Evolutionary conservation across 2,888 invertebrate species (phyloP), one percentile per base, ranked within the genome.

Genomic region (Phrixothrix hirtus): DNA sequence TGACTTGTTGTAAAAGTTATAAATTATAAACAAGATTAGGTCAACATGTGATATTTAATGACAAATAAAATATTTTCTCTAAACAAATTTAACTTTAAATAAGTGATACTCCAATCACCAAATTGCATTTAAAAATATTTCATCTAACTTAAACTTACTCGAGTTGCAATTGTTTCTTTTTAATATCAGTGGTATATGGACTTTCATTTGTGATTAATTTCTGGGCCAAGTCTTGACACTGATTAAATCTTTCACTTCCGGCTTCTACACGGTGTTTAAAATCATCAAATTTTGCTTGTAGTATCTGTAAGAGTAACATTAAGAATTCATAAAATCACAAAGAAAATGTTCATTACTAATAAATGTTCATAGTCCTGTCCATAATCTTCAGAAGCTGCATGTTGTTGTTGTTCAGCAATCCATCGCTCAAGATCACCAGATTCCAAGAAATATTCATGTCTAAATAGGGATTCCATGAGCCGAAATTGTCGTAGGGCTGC

Each of bases 311-410:
- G n/a, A n/a, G n/a, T n/a, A n/a, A n/a, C n/a, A n/a, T n/a, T n/a
- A n/a, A n/a, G n/a, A n/a, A n/a, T n/a, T n/a, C n/a, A n/a, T n/a
- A n/a, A n/a, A n/a, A n/a, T n/a, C n/a, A n/a, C n/a, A n/a, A 38
- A 15, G 14, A 11, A 14, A 25, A 42, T 21, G 13, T 21, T 29
- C 61, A 70, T 70, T 64, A 91, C 86, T 77, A 91, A 72, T 39
- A 95, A 75, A 77, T 95, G 95, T 66, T 95, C 94, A 67, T 89
- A 95, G 74, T 97, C 96, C 72, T 92, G 92, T 0, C 96, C 96
- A 67, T 92, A 95, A 72, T 96, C 96, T 67, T 95, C 95, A 46
- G 90, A 91, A 38, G 88, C 87, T 1, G 95, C 95, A 0, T 88
- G 87, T 39, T 91, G 88, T 68, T 90, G 85, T 71, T 95, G 92